A percentile compares a stretch with the other conserved stretches of the same genome.
Evolutionary conservation across 1,140 invertebrate species (phyloP).

Genomic region (Acyrthosiphon pisum): DNA sequence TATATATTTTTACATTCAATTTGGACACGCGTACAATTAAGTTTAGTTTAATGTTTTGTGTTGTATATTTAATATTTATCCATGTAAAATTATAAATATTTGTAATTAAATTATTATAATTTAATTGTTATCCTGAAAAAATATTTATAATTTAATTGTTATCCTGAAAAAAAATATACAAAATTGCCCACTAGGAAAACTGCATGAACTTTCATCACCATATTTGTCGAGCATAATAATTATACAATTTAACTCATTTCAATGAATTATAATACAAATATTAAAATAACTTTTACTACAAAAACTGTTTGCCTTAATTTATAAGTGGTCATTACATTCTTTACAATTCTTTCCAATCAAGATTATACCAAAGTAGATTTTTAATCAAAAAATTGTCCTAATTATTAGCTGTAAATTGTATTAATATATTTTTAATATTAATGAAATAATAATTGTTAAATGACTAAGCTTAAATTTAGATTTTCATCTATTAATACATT

Average conservation of each 20-base stretch:
- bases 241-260: neutral
- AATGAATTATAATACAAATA: neutral
- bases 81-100: neutral
- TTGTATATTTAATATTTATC: neutral
- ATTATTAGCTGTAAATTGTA: no score
- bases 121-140: neutral
- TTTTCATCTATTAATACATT: neutral
- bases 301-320: neutral
- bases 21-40: neutral
- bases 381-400: conserved; percentile 13
- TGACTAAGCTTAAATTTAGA: neutral
- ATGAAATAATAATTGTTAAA: neutral
- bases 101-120: neutral
- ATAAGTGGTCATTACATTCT: neutral
- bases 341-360: neutral
- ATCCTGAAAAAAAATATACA: neutral
- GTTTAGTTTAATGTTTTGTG: neutral
- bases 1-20: conserved; percentile 10
- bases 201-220: neutral
- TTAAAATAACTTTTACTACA: neutral
- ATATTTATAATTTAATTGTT: neutral
- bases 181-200: neutral
- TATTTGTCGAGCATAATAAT: neutral
- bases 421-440: neutral
- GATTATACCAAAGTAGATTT: neutral